phyloP scores from a whole-genome alignment of 2,888 invertebrate species.

The Drosophila robusta region DNA sequence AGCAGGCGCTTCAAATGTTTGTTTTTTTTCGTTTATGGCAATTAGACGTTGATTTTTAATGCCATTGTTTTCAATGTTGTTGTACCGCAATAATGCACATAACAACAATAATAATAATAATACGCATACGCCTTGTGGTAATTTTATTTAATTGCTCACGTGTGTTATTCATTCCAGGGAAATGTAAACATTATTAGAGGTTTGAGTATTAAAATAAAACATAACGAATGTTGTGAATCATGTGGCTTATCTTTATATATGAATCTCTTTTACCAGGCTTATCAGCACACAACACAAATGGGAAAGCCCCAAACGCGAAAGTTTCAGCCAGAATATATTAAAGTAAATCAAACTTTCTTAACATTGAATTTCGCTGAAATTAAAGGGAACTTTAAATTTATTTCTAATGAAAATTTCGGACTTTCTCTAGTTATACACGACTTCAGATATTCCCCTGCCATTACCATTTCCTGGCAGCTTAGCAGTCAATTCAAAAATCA shows the following conservation, averaged over 20 bases:
- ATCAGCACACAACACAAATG: not conserved
- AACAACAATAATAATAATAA: slow-evolving; percentile 34
- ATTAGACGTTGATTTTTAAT: slow-evolving; percentile 59
- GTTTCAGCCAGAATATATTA: too few relatives aligned
- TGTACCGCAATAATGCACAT: slow-evolving; percentile 38
- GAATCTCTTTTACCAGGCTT: not conserved
- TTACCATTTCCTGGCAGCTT: not conserved
- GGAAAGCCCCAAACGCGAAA: too few relatives aligned
- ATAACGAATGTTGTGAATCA: slow-evolving; percentile 10
- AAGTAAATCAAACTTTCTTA: not conserved
- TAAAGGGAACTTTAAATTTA: not conserved
- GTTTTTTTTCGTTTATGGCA: slow-evolving; percentile 50
- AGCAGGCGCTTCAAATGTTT: slow-evolving; percentile 27
- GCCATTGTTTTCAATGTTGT: slow-evolving; percentile 6
- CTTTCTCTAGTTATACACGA: not conserved
- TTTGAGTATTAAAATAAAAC: slow-evolving; percentile 33
- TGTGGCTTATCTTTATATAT: not conserved
- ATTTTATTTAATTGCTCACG: slow-evolving; percentile 42
- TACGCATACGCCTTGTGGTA: slow-evolving; percentile 52
- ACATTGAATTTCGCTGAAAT: not conserved
- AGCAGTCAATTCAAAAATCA: slow-evolving; percentile 35
- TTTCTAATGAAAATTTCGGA: not conserved
- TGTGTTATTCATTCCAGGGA: slow-evolving; percentile 44
- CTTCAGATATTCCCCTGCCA: not conserved
- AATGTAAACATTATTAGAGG: slow-evolving; percentile 47